Conservation (phyloP, 2,797 vertebrate genomes). For the Anas bahamensis region DNA sequence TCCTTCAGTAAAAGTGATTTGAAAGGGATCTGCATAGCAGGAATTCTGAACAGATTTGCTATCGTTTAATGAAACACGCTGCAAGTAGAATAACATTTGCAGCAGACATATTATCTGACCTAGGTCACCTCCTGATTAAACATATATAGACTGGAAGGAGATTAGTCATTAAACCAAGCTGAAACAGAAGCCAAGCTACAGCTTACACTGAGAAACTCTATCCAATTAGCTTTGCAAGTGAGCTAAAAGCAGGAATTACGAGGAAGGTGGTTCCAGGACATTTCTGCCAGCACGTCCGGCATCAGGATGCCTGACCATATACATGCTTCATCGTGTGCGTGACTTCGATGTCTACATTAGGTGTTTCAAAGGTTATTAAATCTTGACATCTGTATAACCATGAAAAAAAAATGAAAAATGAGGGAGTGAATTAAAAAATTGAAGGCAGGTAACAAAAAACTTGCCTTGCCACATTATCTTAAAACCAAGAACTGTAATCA, state of each 20-base stretch:
- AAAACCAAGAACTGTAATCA: background rate
- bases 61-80: background rate
- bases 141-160: slow-evolving; percentile 51
- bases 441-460: background rate
- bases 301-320: background rate
- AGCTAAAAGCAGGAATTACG: slow-evolving; percentile 60
- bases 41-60: slow-evolving; percentile 26
- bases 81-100: slow-evolving; percentile 13
- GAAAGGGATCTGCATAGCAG: background rate
- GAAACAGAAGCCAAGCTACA: slow-evolving; percentile 14
- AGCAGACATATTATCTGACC: slow-evolving; percentile 36
- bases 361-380: background rate
- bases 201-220: slow-evolving; percentile 6
- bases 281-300: slow-evolving; percentile 1
- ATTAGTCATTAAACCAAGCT: slow-evolving; percentile 38
- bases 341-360: background rate
- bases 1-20: slow-evolving; percentile 2
- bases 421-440: background rate
- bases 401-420: background rate
- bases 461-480: background rate
- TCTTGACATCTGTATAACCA: background rate
- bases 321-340: background rate
- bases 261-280: slow-evolving; percentile 61
- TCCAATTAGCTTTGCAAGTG: slow-evolving; percentile 53
- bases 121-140: slow-evolving; percentile 48